Percentiles rank a stretch among this genome's conserved stretches.
These are phyloP conservation scores for Gallinago stenura DNA, from an alignment of 2,797 vertebrate genomes.

Conservation along the genomic window DNA sequence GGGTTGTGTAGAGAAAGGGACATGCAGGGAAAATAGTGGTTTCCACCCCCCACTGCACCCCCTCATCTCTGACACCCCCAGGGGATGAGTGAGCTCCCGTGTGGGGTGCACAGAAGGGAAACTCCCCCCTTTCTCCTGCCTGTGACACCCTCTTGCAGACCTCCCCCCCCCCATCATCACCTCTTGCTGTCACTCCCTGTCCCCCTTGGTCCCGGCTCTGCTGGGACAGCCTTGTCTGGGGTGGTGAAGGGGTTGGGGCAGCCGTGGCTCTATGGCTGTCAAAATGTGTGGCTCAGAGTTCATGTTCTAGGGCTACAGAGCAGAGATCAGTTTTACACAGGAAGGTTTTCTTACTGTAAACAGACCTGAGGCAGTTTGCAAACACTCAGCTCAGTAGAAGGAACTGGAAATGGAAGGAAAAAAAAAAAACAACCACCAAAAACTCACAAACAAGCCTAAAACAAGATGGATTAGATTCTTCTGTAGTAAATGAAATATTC, in stretches of 20 bases:
- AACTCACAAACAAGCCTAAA: not conserved
- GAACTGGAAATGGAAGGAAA: not conserved
- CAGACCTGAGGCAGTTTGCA: not conserved
- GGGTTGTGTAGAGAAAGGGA: not conserved
- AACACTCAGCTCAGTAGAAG: not conserved
- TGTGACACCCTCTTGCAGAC: not conserved
- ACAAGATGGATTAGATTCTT: not conserved
- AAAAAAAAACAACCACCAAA: not conserved
- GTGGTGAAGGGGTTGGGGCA: not conserved
- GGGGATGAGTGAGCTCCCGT: rapidly evolving
- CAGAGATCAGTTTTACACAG: not conserved
- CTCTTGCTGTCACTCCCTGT: not conserved
- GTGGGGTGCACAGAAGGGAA: not conserved
- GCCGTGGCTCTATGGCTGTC: not conserved
- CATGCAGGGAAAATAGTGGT: not conserved
- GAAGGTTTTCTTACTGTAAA: not conserved
- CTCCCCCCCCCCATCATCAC: rapidly evolving
- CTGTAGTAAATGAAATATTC: not conserved
- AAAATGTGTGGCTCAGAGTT: not conserved
- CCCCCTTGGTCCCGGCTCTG: not conserved
- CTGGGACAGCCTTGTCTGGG: not conserved
- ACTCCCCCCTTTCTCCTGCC: not conserved
- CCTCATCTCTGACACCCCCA: not conserved
- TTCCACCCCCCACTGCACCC: not conserved
- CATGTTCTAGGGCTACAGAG: not conserved